These are phyloP conservation scores for Oscheius onirici DNA, from an alignment of 2,888 invertebrate genomes.

Conservation along the genomic window DNA sequence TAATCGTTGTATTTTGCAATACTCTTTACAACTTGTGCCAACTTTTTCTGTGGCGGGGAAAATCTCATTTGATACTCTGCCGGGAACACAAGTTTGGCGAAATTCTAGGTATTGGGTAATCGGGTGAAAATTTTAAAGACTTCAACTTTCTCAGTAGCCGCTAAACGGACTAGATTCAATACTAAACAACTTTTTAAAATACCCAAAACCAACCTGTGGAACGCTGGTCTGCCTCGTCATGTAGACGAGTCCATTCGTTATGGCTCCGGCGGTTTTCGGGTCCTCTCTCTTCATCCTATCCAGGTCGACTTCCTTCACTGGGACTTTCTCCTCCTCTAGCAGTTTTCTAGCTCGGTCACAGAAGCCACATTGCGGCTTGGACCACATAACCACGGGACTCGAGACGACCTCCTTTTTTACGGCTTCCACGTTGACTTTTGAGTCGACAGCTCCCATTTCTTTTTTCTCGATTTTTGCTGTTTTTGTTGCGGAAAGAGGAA, in stretches of 20 bases:
- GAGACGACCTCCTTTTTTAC: constrained; percentile 43
- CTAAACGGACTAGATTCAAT: too few relatives aligned
- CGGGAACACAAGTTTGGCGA: too few relatives aligned
- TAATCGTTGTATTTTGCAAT: background rate
- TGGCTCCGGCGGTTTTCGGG: constrained; percentile 52
- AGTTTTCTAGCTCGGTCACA: constrained; percentile 50
- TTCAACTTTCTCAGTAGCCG: too few relatives aligned
- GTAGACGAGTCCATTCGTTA: constrained; percentile 54
- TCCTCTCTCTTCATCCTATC: constrained; percentile 43
- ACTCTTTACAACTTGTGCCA: too few relatives aligned
- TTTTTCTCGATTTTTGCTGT: background rate
- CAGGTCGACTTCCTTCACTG: constrained; percentile 45
- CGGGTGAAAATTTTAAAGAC: too few relatives aligned
- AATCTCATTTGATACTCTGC: too few relatives aligned
- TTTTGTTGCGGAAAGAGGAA: background rate
- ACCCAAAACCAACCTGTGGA: constrained; percentile 48
- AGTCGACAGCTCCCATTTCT: constrained; percentile 47
- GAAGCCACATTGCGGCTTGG: constrained; percentile 47
- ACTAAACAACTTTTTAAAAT: too few relatives aligned
- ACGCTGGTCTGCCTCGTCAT: constrained; percentile 53
- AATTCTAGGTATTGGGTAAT: too few relatives aligned
- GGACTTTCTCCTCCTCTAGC: constrained; percentile 21
- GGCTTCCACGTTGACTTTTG: constrained; percentile 49
- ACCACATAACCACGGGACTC: constrained; percentile 51
- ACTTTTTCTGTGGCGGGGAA: too few relatives aligned